Base-by-base conservation (phyloP, 2,113 vertebrate genomes). In the Gulo gulo region DNA sequence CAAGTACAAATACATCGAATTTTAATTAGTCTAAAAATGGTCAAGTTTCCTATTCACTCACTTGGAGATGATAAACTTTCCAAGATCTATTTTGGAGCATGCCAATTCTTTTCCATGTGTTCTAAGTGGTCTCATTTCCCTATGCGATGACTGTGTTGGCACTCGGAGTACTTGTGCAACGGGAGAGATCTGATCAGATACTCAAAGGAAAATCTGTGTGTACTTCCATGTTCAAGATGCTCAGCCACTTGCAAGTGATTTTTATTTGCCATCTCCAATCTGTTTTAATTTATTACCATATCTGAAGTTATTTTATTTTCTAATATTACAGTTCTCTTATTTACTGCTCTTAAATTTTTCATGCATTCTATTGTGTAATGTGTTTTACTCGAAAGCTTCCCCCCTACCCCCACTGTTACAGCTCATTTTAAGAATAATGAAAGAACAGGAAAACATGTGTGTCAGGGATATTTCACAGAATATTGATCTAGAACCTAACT, bases 1-100 rank as follows among this genome's bases (percentile, higher is more conserved):
- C 81, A 91, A 98, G 71, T 97, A 86, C 86, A 98, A 97, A 92
- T 95, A 95, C 87, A 78, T 42, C 88, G 76, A 76, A 95, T 91
- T 94, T 88, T 98, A 92, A 97, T 98, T 97, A 93, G 94, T 52
- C 95, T 98, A 98, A 98, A 98, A 98, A 97, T 97, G 91, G 95
- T 55, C 88, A 97, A 94, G 96, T 98, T 98, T 97, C 98, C 98
- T 96, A 97, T 83, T 92, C 96, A 98, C 97, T 97, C 98, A 97
- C 80, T 96, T 90, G 69, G 91, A 94, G 67, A 94, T 98, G 97
- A 98, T 97, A 88, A 95, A 97, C 95, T 97, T 98, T 95, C 98
- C 98, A 97, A 81, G 97, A 73, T 81, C 97, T 98, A 86, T 98
- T 98, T 97, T 96, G 71, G 97, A 96, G 23, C 47, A 36, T 97